Evolutionary conservation across 2,888 invertebrate genomes (phyloP), one percentile per base, ranked within the genome.

Genomic region (Cataglyphis albicans): DNA sequence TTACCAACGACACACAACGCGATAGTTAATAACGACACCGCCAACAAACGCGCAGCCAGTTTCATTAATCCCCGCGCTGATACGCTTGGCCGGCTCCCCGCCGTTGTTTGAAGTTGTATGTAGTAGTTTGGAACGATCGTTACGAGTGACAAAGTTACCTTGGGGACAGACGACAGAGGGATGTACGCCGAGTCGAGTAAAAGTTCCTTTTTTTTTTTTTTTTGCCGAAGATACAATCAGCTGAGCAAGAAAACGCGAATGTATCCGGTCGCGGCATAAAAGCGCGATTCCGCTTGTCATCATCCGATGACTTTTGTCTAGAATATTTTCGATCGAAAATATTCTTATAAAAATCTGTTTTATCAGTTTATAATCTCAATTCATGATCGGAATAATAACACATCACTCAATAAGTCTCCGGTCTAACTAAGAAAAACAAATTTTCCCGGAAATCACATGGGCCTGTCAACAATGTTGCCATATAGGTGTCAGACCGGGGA

Each of bases 71-170:
- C 70, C 35, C 15, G 68, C 78, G 44, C 44, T 70, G 78, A 70
- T 70, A 70, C 35, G 70, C 70, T 48, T 35, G 70, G 52, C 35
- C 38, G 74, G 61, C 35, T 57, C n/a, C n/a, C n/a, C 72, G 59
- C 57, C 57, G 74, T 73, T 81, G 73, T 73, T 76, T 73, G 73
- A 41, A 25, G n/a, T n/a, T 15, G 74, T 52, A 29, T 52, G 48
- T 64, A 55, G 52, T 74, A 73, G 70, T 82, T 83, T 29, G 63
- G 57, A 75, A 65, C 75, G 76, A 65, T 83, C 83, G 83, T 84
- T 75, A 63, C 68, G 70, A 64, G 59, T 76, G 83, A 83, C 76
- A 82, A 76, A 83, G 70, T 84, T 76, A 82, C 59, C 83, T 83
- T 25, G 63, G 70, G 83, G 70, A 59, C 41, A 29, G 74, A 63